Evolutionary conservation across 2,113 vertebrate genomes (phyloP).

Genomic region (Chroicocephalus ridibundus): DNA sequence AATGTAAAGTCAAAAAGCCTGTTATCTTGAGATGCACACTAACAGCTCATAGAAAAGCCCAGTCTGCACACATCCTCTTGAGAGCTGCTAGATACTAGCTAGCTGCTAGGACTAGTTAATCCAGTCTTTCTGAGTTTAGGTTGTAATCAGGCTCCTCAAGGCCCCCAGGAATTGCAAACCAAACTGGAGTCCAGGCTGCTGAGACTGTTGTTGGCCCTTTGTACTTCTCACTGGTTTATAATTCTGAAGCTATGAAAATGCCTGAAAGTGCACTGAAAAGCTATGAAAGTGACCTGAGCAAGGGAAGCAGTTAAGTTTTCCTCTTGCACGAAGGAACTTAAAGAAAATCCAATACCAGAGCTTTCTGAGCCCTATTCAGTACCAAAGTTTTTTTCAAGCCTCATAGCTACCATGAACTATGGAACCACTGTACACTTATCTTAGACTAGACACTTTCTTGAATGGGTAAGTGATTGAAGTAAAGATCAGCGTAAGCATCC

Average conservation of each 20-base stretch:
- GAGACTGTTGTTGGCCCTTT: neutral
- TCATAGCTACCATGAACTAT: neutral
- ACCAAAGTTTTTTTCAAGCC: neutral
- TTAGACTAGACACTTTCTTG: neutral
- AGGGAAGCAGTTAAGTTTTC: neutral
- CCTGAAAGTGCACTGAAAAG: too few species aligned
- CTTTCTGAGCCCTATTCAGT: neutral
- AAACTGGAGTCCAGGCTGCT: neutral
- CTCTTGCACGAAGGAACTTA: neutral
- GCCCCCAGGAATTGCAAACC: neutral
- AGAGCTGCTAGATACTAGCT: neutral
- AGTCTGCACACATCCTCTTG: neutral
- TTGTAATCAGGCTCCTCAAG: neutral
- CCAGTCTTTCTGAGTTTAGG: neutral
- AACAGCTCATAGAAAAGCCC: neutral
- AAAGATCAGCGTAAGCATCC: neutral
- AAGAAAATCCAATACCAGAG: neutral
- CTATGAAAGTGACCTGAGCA: neutral
- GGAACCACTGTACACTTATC: neutral
- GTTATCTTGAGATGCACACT: neutral
- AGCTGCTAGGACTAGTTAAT: neutral
- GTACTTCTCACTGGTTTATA: neutral
- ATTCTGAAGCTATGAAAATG: neutral
- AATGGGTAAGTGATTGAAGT: neutral
- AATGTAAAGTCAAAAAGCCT: neutral